Evolutionary conservation across 2,797 vertebrate species (phyloP).

Genomic region (Threskiornis aethiopicus): DNA sequence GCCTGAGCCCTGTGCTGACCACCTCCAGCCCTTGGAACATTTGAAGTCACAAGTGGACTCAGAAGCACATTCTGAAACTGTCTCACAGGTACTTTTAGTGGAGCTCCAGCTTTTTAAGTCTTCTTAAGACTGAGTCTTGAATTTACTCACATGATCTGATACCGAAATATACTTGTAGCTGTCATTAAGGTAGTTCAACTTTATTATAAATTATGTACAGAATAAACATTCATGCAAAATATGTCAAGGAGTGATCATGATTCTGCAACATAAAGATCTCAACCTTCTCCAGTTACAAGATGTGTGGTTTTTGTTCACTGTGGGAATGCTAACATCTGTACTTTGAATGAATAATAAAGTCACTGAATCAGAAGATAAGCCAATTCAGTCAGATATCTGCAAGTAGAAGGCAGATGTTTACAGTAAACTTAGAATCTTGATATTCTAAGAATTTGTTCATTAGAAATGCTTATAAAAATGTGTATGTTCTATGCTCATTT

Average conservation of each 20-base stretch:
- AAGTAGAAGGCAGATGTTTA: background rate
- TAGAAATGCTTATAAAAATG: background rate
- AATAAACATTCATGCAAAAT: background rate
- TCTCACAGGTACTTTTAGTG: background rate
- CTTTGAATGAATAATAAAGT: background rate
- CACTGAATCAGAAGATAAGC: background rate
- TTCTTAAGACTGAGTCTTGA: background rate
- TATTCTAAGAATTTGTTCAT: background rate
- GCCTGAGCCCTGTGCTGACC: background rate
- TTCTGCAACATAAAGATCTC: background rate
- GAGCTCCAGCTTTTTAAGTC: background rate
- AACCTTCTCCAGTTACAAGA: background rate
- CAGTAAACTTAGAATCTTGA: background rate
- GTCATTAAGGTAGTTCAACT: background rate
- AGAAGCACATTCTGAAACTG: background rate
- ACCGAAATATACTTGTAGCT: background rate
- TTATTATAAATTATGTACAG: background rate
- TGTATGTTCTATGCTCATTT: accelerated
- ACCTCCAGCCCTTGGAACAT: background rate
- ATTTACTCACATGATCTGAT: background rate
- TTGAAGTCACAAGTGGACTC: background rate
- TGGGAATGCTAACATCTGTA: background rate
- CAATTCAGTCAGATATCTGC: background rate
- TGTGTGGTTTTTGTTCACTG: background rate
- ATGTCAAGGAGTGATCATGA: background rate